phyloP scores from a whole-genome alignment of 1,140 invertebrate species.

The Paralvinella palmiformis region DNA sequence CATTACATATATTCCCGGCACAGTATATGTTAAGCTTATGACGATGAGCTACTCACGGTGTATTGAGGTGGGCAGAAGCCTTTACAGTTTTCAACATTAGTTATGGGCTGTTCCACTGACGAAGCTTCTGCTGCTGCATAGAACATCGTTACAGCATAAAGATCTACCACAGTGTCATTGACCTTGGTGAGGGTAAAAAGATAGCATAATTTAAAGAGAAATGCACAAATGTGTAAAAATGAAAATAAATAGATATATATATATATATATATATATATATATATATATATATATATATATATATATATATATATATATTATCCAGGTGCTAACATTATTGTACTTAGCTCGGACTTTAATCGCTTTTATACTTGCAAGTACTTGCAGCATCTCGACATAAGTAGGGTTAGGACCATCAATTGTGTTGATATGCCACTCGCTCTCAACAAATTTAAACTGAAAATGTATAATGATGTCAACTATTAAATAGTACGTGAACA shows the following conservation, averaged over 20 bases:
- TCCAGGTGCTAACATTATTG: slow-evolving; percentile 7
- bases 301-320: background rate
- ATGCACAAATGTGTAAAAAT: background rate
- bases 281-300: background rate
- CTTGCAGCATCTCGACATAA: slow-evolving; percentile 15
- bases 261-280: background rate
- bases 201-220: background rate
- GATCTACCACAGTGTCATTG: background rate
- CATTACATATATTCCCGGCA: no score
- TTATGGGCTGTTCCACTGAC: slow-evolving; percentile 55
- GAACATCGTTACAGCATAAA: background rate
- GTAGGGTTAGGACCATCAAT: slow-evolving; percentile 9
- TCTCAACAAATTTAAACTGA: background rate
- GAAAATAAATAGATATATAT: no score
- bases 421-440: slow-evolving; percentile 1
- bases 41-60: slow-evolving; percentile 33
- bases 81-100: slow-evolving; percentile 88
- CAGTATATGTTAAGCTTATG: no score
- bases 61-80: slow-evolving; percentile 84
- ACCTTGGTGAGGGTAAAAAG: background rate
- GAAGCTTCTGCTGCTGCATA: background rate
- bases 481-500: no score
- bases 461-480: background rate
- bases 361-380: slow-evolving; percentile 4
- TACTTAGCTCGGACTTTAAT: slow-evolving; percentile 18